Evolutionary conservation across 2,888 invertebrate genomes (phyloP).

Genomic region (Amphipyra tragopoginis): DNA sequence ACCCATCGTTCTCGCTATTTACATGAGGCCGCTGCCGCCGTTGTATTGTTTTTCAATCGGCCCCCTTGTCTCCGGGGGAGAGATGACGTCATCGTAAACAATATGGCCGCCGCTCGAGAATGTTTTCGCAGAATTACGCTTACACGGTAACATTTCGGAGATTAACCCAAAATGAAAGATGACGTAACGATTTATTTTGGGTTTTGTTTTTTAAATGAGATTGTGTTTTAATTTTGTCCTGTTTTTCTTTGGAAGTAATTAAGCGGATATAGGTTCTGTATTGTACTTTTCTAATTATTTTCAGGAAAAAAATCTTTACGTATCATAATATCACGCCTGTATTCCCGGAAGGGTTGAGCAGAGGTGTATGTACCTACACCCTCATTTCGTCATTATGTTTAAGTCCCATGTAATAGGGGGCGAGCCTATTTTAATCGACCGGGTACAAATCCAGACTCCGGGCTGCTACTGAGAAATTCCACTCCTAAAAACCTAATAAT

Average conservation of each 20-base stretch:
- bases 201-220: conserved; percentile 22
- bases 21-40: conserved; percentile 45
- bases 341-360: too few relatives aligned
- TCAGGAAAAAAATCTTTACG: too few relatives aligned
- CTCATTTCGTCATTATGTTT: too few relatives aligned
- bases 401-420: too few relatives aligned
- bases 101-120: conserved; percentile 61
- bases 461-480: too few relatives aligned
- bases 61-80: conserved; percentile 50
- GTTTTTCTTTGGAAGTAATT: conserved; percentile 13
- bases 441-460: too few relatives aligned
- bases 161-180: conserved; percentile 55
- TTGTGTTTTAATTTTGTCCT: conserved; percentile 10
- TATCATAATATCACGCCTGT: too few relatives aligned
- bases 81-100: conserved; percentile 66
- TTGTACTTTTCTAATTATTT: neutral
- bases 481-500: too few relatives aligned
- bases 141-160: conserved; percentile 55
- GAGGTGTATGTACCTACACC: too few relatives aligned
- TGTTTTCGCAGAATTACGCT: conserved; percentile 61
- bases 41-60: conserved; percentile 70
- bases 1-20: conserved; percentile 54
- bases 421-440: too few relatives aligned
- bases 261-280: neutral
- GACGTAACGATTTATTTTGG: conserved; percentile 40